A percentile compares a stretch with the other conserved stretches of the same genome.
These are phyloP conservation scores for Leptocoma aspasia DNA, from an alignment of 2,113 vertebrate species.

Conservation along the genomic window DNA sequence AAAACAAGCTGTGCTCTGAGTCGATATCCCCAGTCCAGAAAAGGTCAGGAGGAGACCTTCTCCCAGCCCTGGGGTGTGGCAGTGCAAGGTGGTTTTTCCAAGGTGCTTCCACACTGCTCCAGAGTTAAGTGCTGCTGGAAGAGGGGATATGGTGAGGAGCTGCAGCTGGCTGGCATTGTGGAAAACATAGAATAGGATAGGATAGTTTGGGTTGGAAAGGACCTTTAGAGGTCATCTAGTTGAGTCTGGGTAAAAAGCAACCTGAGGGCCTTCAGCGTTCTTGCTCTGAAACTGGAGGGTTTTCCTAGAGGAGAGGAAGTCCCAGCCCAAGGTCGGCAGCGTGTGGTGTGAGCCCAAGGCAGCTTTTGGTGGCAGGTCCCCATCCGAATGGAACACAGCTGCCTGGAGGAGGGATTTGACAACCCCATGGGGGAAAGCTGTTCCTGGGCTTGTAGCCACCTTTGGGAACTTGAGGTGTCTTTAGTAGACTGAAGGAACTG, in stretches of 20 bases:
- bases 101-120: not conserved
- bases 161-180: not conserved
- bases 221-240: not conserved
- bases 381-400: accelerated
- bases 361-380: not conserved
- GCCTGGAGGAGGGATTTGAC: not conserved
- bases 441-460: not conserved
- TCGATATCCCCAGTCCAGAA: not conserved
- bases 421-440: not conserved
- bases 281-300: not conserved
- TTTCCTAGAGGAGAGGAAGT: not conserved
- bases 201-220: not conserved
- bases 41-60: not conserved
- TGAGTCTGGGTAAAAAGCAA: not conserved
- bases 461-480: not conserved
- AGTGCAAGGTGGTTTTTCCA: not conserved
- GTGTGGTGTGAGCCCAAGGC: not conserved
- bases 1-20: not conserved
- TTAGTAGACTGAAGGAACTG: not conserved
- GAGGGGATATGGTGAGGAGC: not conserved
- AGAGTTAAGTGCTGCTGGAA: not conserved
- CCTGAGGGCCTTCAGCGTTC: not conserved
- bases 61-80: not conserved
- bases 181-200: not conserved
- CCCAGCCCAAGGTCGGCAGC: not conserved